Conservation (phyloP, 2,113 vertebrate species). For the Rana temporaria region DNA sequence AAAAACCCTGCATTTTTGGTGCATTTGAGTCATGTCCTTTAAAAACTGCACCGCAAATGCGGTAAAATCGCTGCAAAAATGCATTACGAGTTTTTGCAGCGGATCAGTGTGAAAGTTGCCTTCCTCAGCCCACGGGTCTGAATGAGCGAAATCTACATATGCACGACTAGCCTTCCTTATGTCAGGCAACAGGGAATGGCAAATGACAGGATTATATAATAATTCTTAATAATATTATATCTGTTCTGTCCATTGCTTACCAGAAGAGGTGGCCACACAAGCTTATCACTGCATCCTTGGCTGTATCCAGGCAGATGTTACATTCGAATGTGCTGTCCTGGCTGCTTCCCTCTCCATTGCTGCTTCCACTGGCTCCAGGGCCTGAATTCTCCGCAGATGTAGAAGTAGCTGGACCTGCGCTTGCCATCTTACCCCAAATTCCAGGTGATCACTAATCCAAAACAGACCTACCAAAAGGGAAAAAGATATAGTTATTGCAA, state of each 20-base stretch:
- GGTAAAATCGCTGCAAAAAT: too few species aligned
- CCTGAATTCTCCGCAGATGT: conserved; percentile 78
- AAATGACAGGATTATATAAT: too few species aligned
- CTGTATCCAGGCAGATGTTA: conserved; percentile 97
- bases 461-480: conserved; percentile 4
- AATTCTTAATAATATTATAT: too few species aligned
- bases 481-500: not conserved
- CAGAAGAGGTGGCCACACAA: conserved; percentile 98
- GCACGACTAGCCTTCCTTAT: too few species aligned
- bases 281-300: conserved; percentile 98
- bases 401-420: conserved; percentile 77
- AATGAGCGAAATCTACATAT: too few species aligned
- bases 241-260: conserved; percentile 68
- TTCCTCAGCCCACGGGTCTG: too few species aligned
- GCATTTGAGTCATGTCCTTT: too few species aligned
- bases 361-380: conserved; percentile 76
- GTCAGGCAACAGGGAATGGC: too few species aligned
- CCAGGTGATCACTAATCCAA: not conserved
- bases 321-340: conserved; percentile 98
- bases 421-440: conserved; percentile 80
- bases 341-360: conserved; percentile 75
- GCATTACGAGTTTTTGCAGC: too few species aligned
- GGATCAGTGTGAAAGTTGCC: too few species aligned
- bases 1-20: too few species aligned
- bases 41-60: too few species aligned